Conservation (phyloP, 2,888 invertebrate genomes). For the Anthoptus insignis region DNA sequence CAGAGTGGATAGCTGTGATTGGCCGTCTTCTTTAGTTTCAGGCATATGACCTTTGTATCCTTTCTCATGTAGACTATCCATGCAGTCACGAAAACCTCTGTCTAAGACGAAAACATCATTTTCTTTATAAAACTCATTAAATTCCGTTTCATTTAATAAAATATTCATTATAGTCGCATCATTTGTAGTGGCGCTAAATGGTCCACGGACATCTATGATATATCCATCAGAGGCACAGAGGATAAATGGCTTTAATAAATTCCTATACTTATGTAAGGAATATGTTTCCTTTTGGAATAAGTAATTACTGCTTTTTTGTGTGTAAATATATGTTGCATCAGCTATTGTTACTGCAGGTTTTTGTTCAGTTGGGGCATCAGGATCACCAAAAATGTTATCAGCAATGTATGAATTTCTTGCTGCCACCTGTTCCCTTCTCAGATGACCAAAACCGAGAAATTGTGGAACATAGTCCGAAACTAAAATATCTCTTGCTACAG, state of each 20-base stretch:
- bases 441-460: conserved; percentile 16
- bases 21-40: neutral
- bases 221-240: conserved; percentile 34
- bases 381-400: conserved; percentile 14
- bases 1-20: neutral
- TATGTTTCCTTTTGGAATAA: conserved; percentile 4
- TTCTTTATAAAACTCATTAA: neutral
- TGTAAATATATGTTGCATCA: conserved; percentile 20
- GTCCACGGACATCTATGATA: conserved; percentile 40
- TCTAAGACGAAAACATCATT: conserved; percentile 57
- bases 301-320: neutral
- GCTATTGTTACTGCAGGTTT: conserved; percentile 14
- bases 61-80: neutral
- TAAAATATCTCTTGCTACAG: conserved; percentile 16
- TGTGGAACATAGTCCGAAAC: conserved; percentile 20
- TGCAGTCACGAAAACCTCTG: conserved; percentile 26
- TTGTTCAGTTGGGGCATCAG: conserved; percentile 11
- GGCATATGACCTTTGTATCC: neutral
- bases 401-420: conserved; percentile 16
- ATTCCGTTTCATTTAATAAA: conserved; percentile 32
- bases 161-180: conserved; percentile 37
- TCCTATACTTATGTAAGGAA: conserved; percentile 23
- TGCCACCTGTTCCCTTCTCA: conserved; percentile 20
- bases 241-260: conserved; percentile 36
- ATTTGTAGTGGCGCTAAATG: conserved; percentile 40